Evolutionary conservation across 1,140 invertebrate genomes (phyloP).

Genomic region (Drosophila leontia): DNA sequence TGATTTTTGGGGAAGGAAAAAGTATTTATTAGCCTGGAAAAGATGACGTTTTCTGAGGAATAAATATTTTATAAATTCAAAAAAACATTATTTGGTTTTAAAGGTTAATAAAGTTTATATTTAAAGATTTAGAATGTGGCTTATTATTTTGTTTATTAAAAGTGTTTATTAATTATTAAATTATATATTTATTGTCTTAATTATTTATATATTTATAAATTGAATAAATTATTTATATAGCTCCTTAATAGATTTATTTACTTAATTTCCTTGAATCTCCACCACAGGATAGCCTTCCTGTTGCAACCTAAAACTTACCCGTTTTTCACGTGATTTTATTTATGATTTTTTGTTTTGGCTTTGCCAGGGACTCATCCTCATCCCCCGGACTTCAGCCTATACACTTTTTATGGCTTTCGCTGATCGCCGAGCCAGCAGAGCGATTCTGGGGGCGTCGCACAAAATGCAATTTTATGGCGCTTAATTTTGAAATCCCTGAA

Average conservation of each 20-base stretch:
- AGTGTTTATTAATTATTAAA: neutral
- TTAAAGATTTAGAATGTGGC: neutral
- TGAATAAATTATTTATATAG: too few species aligned
- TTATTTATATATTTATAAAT: neutral
- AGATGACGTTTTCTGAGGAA: accelerated
- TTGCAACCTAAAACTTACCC: neutral
- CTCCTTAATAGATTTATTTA: neutral
- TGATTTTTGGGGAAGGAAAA: neutral
- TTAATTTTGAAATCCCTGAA: constrained; percentile 77
- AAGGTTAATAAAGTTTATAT: too few species aligned
- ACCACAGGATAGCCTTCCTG: neutral
- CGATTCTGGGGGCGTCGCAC: neutral
- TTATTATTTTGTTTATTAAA: neutral
- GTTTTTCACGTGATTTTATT: constrained; percentile 53
- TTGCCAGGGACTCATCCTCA: constrained; percentile 13
- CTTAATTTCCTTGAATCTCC: neutral
- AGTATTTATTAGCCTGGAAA: neutral
- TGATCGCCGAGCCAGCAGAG: constrained; percentile 47
- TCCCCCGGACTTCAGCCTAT: constrained; percentile 24
- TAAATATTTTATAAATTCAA: neutral
- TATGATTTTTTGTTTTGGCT: constrained; percentile 67
- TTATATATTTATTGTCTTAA: neutral
- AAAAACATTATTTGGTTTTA: too few species aligned
- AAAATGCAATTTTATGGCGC: constrained; percentile 81
- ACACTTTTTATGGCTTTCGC: constrained; percentile 51